These are phyloP conservation scores for Toxotes lorentzi DNA, from an alignment of 2,797 vertebrate genomes.

Conservation along the genomic window DNA sequence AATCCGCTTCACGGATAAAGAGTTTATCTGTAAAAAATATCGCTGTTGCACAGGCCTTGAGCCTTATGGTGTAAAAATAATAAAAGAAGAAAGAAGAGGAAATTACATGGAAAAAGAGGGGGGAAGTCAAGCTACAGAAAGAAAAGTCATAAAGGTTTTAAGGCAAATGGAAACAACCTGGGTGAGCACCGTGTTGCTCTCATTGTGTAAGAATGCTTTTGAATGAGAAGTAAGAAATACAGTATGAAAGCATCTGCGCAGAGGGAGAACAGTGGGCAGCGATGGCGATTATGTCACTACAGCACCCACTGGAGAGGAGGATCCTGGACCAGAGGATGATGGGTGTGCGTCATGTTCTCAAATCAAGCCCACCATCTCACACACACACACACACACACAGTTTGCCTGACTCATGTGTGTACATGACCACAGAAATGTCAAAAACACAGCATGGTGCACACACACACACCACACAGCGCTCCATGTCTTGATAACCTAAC, in stretches of 20 bases:
- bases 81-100: slow-evolving; percentile 4
- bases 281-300: slow-evolving; percentile 71
- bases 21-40: slow-evolving; percentile 15
- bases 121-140: slow-evolving; percentile 7
- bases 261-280: slow-evolving; percentile 68
- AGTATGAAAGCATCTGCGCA: slow-evolving; percentile 56
- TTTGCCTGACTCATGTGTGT: slow-evolving; percentile 56
- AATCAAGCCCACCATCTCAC: slow-evolving; percentile 62
- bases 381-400: slow-evolving; percentile 41
- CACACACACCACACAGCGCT: slow-evolving; percentile 36
- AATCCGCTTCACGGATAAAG: slow-evolving; percentile 8
- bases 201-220: slow-evolving; percentile 29
- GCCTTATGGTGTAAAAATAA: neutral
- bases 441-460: slow-evolving; percentile 50
- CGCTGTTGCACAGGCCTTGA: neutral
- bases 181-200: neutral
- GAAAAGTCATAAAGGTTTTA: slow-evolving; percentile 12
- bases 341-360: slow-evolving; percentile 71
- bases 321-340: slow-evolving; percentile 61
- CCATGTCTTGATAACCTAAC: slow-evolving; percentile 61
- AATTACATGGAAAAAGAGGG: slow-evolving; percentile 6
- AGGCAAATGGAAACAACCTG: slow-evolving; percentile 20
- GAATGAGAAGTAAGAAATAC: slow-evolving; percentile 12
- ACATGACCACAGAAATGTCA: slow-evolving; percentile 65
- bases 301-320: slow-evolving; percentile 72